Base-by-base conservation (phyloP, 2,888 invertebrate species). In the Mythimna albipuncta region DNA sequence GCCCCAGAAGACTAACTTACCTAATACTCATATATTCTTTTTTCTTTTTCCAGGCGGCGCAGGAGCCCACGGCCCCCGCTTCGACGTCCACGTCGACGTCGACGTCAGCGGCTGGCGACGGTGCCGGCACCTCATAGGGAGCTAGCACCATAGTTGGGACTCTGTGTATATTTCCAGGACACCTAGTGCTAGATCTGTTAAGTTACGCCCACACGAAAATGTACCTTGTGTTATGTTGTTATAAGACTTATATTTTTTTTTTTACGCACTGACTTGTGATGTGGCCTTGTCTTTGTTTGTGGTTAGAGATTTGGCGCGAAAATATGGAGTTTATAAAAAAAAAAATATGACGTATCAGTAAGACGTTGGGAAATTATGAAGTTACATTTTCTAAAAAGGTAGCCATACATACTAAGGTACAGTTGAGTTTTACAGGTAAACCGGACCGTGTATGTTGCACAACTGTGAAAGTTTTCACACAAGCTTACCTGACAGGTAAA, bases 31-130 rank as follows among this genome's bases (percentile, higher is more conserved):
- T 10, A 38, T 73, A 32, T 55, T 54, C 75, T 72, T 82, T 73
- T 83, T 72, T 82, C 54, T 47, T 73, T 7, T 95, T 94, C n/a
- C 95, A 95, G 95, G 88, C 90, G 94, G 94, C 94, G 95, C 93
- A 88, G 77, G 89, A 91, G 82, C 91, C 92, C 90, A 89, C 93
- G 88, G 94, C 93, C 69, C 90, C 93, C 71, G 91, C 93, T 52
- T 90, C 92, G 63, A 90, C 93, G 69, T 90, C 61, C 13, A 91
- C 93, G 54, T 90, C 92, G 57, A 90, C 94, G 58, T 90, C 93
- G 72, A 89, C 93, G 72, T 92, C 93, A 80, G 88, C 88, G 83
- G 88, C 90, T 75, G 91, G 90, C 82, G 87, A 82, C 78, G 89
- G 87, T 85, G 89, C 84, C 79, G 89, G 88, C 86, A 89, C 83